Percentiles rank a stretch among this genome's conserved stretches.
Evolutionary conservation across 2,797 vertebrate species (phyloP).

Genomic region (Pseudomugil gertrudae): DNA sequence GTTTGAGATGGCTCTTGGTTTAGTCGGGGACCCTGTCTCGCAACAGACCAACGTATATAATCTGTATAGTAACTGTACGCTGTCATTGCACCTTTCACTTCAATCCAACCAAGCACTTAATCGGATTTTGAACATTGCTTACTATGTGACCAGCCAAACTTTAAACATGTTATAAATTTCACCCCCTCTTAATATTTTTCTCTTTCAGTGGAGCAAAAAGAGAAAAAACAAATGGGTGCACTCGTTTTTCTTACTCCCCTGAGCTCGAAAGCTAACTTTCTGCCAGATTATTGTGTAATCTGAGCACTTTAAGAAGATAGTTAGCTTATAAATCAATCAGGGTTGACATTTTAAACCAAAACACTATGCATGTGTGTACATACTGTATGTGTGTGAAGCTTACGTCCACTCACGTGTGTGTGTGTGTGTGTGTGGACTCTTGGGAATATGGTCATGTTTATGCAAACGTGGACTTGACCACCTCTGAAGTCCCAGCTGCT

Average conservation of each 20-base stretch:
- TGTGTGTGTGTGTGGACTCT: constrained; percentile 12
- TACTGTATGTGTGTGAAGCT: background rate
- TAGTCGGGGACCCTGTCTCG: background rate
- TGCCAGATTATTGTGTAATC: constrained; percentile 48
- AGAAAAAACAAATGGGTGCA: constrained; percentile 24
- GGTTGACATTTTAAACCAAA: constrained; percentile 24
- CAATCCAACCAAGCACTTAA: constrained; percentile 31
- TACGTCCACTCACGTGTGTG: constrained; percentile 18
- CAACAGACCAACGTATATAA: background rate
- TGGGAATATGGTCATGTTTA: constrained; percentile 43
- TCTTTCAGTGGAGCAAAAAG: constrained; percentile 13
- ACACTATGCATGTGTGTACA: constrained; percentile 12
- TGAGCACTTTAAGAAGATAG: constrained; percentile 30
- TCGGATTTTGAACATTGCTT: constrained; percentile 39
- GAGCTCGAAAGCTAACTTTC: constrained; percentile 8
- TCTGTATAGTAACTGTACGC: constrained; percentile 15
- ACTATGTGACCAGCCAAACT: constrained; percentile 24
- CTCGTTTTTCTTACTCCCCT: constrained; percentile 21
- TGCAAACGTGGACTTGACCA: constrained; percentile 59
- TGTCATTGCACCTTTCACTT: constrained; percentile 12
- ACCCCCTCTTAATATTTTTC: background rate
- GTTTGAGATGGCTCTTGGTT: background rate
- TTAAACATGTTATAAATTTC: constrained; percentile 47
- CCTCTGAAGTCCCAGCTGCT: constrained; percentile 62
- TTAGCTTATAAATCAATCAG: constrained; percentile 36